Evolutionary conservation across 2,113 vertebrate genomes (phyloP), one percentile per base, ranked within the genome.

Genomic region (Copsychus sechellarum): DNA sequence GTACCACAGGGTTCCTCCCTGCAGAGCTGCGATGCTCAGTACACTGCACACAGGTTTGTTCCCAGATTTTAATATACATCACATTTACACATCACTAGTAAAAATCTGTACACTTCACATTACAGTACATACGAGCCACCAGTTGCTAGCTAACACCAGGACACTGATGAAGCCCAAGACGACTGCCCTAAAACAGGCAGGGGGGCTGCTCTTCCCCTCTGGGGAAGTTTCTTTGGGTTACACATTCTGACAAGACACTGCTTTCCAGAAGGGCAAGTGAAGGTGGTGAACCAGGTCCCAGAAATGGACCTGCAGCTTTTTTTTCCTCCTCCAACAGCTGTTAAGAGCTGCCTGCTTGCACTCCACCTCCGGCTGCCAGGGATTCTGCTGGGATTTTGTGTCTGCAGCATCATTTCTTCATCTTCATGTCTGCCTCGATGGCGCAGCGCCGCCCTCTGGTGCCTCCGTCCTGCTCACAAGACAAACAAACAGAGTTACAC

Each of bases 381-480:
- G 34, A 57, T 88, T 78, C 85, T 54, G 70, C 66, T 31, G 67
- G 69, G 25, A 76, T 61, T 82, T 58, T 38, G 26, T 31, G 66
- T 82, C 79, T 73, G 90, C 93, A 76, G 93, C 36, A 86, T 99
- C 98, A 99, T 95, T 99, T 99, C 98, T 99, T 99, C 99, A 99
- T 99, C 97, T 99, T 99, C 98, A 99, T 98, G 97, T 99, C 99
- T 5, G 99, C 99, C 97, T 99, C 99, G 93, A 99, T 99, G 96
- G 99, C 99, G 88, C 99, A 99, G 83, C 99, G 99, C 74, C 99
- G 99, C 85, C 99, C 99, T 95, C 99, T 98, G 95, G 99, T 99
- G 97, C 99, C 99, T 64, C 99, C 99, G 23, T 99, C 99, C 99
- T 99, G 96, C 73, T 80, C 82, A 96, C 95, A 74, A 96, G 81